Evolutionary conservation across 2,797 vertebrate species (phyloP), one percentile per base, ranked within the genome.

Genomic region (Chiroxiphia lanceolata): DNA sequence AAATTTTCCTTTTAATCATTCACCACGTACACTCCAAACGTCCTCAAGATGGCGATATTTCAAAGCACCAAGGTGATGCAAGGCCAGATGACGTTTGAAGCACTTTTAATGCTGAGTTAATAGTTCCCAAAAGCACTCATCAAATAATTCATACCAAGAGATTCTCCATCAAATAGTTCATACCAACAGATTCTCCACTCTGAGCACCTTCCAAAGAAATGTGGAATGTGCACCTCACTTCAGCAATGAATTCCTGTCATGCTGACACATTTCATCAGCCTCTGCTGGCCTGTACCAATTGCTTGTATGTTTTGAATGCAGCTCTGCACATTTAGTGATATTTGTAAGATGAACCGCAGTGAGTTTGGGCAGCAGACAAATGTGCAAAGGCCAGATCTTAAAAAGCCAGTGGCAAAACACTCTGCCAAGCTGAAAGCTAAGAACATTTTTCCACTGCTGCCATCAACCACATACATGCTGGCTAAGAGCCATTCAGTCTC

Each of bases 1-100:
- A 11, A 56, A 53, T 77, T 77, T 93, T 77, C 68, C 56, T 48
- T 87, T 75, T 68, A 51, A 68, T 92, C 63, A 48, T 69, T 65
- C 2, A 6, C 38, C 29, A 61, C 4, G 1, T n/a, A 79, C 44
- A 44, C 77, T 86, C 22, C 78, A 67, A 82, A 82, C 8, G 59
- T 87, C 95, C 95, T 95, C 93, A 87, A 95, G 88, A 82, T 89
- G 88, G 95, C 95, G 86, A 63, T 92, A 67, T 93, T 93, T 96
- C 80, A 94, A 90, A 95, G 78, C 86, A 65, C 29, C 34, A 83
- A 51, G 33, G 51, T 59, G 36, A 69, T 34, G 59, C 60, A 64
- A 67, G 29, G 36, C 50, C 59, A 29, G 44, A 45, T 26, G 44
- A 20, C 2, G 11, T 6, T 7, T 34, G 34, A 86, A 75, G 45